Conservation (phyloP, 2,113 vertebrate species). For the Ciconia boyciana region DNA sequence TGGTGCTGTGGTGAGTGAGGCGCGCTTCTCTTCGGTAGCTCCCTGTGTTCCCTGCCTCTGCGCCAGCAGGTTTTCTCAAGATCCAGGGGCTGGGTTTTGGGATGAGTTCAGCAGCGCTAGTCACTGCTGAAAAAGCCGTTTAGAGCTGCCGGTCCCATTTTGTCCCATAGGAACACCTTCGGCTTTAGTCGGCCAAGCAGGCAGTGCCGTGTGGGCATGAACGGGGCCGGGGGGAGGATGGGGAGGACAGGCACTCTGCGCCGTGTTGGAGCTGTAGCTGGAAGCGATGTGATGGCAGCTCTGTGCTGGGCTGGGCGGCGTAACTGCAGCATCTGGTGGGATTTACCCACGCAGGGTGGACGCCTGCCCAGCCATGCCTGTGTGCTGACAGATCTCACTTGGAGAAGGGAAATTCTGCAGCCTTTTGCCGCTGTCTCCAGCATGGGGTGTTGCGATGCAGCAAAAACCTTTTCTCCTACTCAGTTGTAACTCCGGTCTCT, state of each 20-base stretch:
- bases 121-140: background rate
- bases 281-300: background rate
- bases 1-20: slow-evolving; percentile 76
- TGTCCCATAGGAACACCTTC: background rate
- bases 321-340: background rate
- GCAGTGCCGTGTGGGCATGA: fast-evolving
- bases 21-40: fast-evolving
- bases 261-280: background rate
- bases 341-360: background rate
- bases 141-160: background rate
- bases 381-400: background rate
- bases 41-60: background rate
- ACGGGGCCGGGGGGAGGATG: fast-evolving
- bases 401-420: background rate
- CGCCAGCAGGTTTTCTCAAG: fast-evolving
- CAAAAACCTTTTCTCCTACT: background rate
- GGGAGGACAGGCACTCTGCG: fast-evolving
- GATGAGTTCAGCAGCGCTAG: background rate
- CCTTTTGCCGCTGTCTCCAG: background rate
- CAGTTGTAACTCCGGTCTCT: background rate
- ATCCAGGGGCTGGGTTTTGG: background rate
- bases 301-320: fast-evolving
- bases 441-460: fast-evolving
- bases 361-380: background rate
- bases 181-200: background rate